Evolutionary conservation across 2,888 invertebrate genomes (phyloP).

Genomic region (Lasioglossum oenotherae): DNA sequence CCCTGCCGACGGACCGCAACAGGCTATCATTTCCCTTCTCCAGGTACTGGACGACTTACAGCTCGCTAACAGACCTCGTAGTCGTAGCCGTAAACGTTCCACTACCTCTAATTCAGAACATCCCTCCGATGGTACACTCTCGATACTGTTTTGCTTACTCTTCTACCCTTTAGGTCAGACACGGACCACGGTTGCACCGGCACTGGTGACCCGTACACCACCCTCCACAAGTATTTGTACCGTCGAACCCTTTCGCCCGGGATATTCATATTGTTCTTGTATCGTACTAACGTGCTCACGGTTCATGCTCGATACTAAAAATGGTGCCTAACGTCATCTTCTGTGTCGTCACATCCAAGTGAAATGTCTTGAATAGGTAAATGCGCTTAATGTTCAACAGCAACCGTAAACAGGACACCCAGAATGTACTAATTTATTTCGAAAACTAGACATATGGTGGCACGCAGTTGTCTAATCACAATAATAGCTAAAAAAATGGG

Average conservation of each 20-base stretch:
- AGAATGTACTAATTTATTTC: background rate
- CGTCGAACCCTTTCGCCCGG: background rate
- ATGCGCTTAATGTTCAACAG: background rate
- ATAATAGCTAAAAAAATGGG: background rate
- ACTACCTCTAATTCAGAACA: slow-evolving; percentile 58
- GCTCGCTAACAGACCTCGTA: slow-evolving; percentile 77
- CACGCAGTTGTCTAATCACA: background rate
- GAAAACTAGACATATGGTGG: background rate
- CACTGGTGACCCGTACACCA: background rate
- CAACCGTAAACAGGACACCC: background rate
- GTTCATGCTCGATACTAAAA: background rate
- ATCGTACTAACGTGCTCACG: background rate
- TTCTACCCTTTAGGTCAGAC: background rate
- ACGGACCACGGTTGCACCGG: background rate
- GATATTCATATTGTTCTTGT: background rate
- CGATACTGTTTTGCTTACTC: slow-evolving; percentile 8
- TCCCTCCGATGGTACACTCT: background rate
- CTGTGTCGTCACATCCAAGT: too few relatives aligned
- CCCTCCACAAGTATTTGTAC: slow-evolving; percentile 24
- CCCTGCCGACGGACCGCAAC: slow-evolving; percentile 85
- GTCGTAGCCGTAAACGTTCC: slow-evolving; percentile 80
- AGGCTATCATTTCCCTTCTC: slow-evolving; percentile 84
- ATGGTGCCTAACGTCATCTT: background rate
- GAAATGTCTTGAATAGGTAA: background rate
- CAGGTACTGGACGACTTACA: slow-evolving; percentile 83